A percentile compares a stretch with the other conserved stretches of the same genome.
These are phyloP conservation scores for Pseudoatta argentina DNA, from an alignment of 1,140 invertebrate species.

Conservation along the genomic window DNA sequence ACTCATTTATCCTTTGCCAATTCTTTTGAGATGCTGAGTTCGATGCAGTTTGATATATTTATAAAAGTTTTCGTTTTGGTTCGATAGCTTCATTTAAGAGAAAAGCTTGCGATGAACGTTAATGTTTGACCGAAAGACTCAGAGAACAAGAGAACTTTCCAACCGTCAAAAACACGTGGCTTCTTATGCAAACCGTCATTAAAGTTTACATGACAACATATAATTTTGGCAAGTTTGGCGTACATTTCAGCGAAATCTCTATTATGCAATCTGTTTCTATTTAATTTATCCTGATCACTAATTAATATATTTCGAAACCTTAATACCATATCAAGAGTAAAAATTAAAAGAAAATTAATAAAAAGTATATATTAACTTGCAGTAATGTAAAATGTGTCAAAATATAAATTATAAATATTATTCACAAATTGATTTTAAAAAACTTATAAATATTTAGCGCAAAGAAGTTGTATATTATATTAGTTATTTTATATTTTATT, in stretches of 20 bases:
- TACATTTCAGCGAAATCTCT: neutral
- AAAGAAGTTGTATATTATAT: neutral
- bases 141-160: slow-evolving; percentile 38
- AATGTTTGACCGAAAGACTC: slow-evolving; percentile 21
- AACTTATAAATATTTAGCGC: slow-evolving; percentile 23
- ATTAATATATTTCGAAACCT: slow-evolving; percentile 16
- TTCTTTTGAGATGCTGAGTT: neutral
- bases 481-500: neutral
- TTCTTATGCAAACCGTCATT: slow-evolving; percentile 17
- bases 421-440: slow-evolving; percentile 1
- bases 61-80: slow-evolving; percentile 26
- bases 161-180: slow-evolving; percentile 27
- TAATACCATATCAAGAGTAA: neutral
- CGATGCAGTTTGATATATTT: slow-evolving; percentile 26
- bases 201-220: slow-evolving; percentile 35
- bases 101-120: slow-evolving; percentile 32
- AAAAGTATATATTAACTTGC: neutral
- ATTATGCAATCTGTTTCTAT: neutral
- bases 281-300: neutral
- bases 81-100: slow-evolving; percentile 52
- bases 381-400: neutral
- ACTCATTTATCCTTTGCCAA: neutral
- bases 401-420: slow-evolving; percentile 12
- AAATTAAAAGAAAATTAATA: neutral
- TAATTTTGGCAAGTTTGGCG: neutral